Base-by-base conservation (phyloP, 2,113 vertebrate species). In the Xiphophorus maculatus region DNA sequence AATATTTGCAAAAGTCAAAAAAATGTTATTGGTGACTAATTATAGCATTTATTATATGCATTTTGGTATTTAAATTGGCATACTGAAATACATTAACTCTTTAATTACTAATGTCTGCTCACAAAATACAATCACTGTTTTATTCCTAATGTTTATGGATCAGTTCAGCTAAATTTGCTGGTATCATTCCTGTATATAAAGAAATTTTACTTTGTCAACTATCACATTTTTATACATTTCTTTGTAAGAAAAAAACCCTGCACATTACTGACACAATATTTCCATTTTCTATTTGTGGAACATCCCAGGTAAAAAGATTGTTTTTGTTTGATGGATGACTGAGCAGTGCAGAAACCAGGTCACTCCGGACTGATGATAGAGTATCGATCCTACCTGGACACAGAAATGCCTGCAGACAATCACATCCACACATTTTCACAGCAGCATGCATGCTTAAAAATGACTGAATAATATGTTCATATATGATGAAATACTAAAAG, bases 381-480 rank as follows among this genome's bases (percentile, higher is more conserved):
- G 3, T 77, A 88, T 88, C 63, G 80, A 91, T 87, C 72, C 51
- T 0, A 76, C 81, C 54, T 73, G 85, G 37, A 67, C n/a, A 3
- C 63, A 44, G 67, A 9, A 37, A 73, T 19, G 19, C 27, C 58
- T 27, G 48, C 80, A 75, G 33, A 69, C 30, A 40, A 48, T 74
- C 65, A 48, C 74, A 19, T 66, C n/a, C 51, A 77, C 69, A 42
- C 71, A 72, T 30, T 42, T 13, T 5, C 33, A 29, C 40, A 0
- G 19, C 13, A 58, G 22, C 22, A 58, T 58, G 10, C 51, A 11
- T 25, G 17, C 14, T 17, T 7, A 65, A 67, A 32, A n/a, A 28
- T 25, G 3, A 72, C 11, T 1, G 64, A 2, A 11, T 42, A 37
- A 40, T 12, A 13, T 44, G 27, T 5, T 74, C 25, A 0, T 28